A percentile compares a stretch with the other conserved stretches of the same genome.
These are phyloP conservation scores for Rhopalosiphum padi DNA, from an alignment of 1,140 invertebrate species.

Conservation along the genomic window DNA sequence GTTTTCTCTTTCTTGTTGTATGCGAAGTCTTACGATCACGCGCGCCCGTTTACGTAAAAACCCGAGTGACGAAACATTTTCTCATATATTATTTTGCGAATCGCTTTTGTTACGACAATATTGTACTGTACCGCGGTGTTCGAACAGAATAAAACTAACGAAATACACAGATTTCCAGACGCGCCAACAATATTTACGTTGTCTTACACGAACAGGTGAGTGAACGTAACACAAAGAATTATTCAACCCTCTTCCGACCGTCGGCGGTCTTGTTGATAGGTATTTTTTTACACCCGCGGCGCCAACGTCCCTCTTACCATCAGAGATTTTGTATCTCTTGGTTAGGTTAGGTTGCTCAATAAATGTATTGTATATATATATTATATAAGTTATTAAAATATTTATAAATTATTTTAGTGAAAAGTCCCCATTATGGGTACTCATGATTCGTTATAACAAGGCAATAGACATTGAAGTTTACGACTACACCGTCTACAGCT, in stretches of 20 bases:
- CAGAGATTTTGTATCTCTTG: too few relatives aligned
- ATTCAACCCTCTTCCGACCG: neutral
- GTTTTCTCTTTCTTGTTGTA: neutral
- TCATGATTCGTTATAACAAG: neutral
- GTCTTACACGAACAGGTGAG: constrained; percentile 25
- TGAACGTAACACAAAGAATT: neutral
- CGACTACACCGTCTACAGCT: neutral
- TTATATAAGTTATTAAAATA: neutral
- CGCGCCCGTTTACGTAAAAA: neutral
- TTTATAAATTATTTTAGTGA: neutral
- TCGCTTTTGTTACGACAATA: neutral
- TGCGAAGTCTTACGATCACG: neutral
- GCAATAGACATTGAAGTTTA: neutral
- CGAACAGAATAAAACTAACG: neutral
- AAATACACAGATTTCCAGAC: neutral
- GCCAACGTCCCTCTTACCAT: neutral
- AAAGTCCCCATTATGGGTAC: neutral
- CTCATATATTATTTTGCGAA: neutral
- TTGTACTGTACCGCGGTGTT: neutral
- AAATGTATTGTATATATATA: neutral
- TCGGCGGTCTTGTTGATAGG: neutral
- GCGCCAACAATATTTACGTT: neutral
- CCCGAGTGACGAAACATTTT: neutral
- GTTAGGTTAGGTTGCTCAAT: neutral
- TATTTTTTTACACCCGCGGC: neutral